phyloP scores from a whole-genome alignment of 35 echinoderm and acorn worm species.

The Apostichopus japonicus region DNA sequence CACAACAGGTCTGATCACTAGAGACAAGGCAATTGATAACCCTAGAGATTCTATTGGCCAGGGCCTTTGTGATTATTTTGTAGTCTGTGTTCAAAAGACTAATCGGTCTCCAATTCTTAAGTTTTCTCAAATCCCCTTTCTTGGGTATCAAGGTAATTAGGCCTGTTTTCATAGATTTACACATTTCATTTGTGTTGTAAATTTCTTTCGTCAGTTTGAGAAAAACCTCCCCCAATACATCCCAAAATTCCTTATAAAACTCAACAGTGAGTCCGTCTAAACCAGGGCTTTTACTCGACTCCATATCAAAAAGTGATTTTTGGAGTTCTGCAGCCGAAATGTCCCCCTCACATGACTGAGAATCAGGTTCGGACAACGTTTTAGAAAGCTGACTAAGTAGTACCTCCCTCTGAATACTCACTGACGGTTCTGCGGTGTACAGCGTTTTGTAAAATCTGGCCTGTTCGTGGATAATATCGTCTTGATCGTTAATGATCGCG shows the following conservation, averaged over 20 bases:
- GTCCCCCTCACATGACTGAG: background rate
- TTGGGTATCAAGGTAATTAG: background rate
- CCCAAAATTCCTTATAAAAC: slow-evolving; percentile 52
- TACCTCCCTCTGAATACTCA: background rate
- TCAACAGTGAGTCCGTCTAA: slow-evolving; percentile 37
- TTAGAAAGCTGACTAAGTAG: background rate
- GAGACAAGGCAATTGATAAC: slow-evolving; percentile 56
- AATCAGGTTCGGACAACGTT: background rate
- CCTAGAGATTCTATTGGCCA: slow-evolving; percentile 43
- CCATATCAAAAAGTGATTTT: background rate
- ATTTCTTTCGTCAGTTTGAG: slow-evolving; percentile 1
- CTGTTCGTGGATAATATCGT: background rate
- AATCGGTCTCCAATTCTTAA: slow-evolving; percentile 49
- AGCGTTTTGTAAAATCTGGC: background rate
- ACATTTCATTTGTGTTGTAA: slow-evolving; percentile 1
- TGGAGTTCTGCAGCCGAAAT: background rate
- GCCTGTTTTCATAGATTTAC: slow-evolving; percentile 29
- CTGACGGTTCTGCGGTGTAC: background rate
- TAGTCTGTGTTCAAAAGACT: slow-evolving; percentile 53
- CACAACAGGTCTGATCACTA: slow-evolving; percentile 65
- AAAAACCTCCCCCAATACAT: slow-evolving; percentile 2
- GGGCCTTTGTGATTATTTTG: slow-evolving; percentile 51
- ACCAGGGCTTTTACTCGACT: slow-evolving; percentile 46
- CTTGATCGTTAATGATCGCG: background rate
- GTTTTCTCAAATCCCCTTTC: slow-evolving; percentile 20